phyloP scores from a whole-genome alignment of 2,113 vertebrate species.

The Coptodon bakossiorum region DNA sequence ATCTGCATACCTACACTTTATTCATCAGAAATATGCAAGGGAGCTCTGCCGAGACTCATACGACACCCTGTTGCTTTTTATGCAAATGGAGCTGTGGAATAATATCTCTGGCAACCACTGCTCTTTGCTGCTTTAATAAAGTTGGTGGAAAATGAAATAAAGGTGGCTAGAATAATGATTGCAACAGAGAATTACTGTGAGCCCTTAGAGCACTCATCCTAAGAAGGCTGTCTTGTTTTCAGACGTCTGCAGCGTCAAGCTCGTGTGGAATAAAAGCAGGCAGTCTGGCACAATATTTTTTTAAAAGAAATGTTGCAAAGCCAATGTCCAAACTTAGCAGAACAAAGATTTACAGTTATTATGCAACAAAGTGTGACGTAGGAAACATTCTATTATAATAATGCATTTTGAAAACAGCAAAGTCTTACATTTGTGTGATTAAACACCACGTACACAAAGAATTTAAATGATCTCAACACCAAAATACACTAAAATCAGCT shows the following conservation, averaged over 20 bases:
- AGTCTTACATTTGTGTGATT: neutral
- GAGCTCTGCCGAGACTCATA: slow-evolving; percentile 7
- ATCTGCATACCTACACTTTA: slow-evolving; percentile 13
- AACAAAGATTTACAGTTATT: neutral
- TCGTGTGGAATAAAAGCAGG: neutral
- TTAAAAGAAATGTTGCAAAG: neutral
- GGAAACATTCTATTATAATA: neutral
- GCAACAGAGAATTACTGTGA: slow-evolving; percentile 17
- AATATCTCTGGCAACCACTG: slow-evolving; percentile 45
- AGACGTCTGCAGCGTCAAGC: neutral
- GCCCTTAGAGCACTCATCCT: slow-evolving; percentile 21
- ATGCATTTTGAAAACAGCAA: neutral
- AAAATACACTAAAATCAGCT: neutral
- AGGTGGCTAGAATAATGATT: slow-evolving; percentile 56
- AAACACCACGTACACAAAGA: neutral
- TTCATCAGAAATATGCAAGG: slow-evolving; percentile 1
- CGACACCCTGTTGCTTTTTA: slow-evolving; percentile 48
- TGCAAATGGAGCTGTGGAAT: slow-evolving; percentile 37
- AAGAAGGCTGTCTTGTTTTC: slow-evolving; percentile 25
- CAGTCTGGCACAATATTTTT: neutral
- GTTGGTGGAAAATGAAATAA: slow-evolving; percentile 33
- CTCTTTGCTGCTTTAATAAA: slow-evolving; percentile 41
- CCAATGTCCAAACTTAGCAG: neutral
- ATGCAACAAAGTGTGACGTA: neutral
- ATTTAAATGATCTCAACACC: neutral